A percentile compares a stretch with the other conserved stretches of the same genome.
Conservation (phyloP, 2,113 vertebrate genomes). For the Ceuthmochares aereus region DNA sequence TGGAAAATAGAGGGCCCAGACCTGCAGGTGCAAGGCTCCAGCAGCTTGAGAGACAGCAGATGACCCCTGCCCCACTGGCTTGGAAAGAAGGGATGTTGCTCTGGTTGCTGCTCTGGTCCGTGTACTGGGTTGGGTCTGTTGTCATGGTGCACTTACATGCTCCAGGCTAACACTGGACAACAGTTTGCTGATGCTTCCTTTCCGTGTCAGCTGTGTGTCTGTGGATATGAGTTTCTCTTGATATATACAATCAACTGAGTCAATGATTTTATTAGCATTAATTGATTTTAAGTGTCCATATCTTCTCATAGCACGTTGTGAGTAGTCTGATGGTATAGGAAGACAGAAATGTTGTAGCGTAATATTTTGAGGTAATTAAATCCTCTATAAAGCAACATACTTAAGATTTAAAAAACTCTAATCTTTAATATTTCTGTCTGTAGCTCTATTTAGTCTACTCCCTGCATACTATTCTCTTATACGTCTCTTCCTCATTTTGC, state of each 20-base stretch:
- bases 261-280: neutral
- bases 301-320: neutral
- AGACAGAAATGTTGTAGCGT: neutral
- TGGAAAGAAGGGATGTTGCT: neutral
- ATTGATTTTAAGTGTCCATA: neutral
- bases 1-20: neutral
- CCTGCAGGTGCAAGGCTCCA: neutral
- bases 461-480: neutral
- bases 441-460: neutral
- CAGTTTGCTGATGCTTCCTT: neutral
- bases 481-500: neutral
- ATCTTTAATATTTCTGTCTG: neutral
- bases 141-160: fast-evolving
- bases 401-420: neutral
- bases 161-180: neutral
- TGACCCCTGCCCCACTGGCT: neutral
- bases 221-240: neutral
- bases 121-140: neutral
- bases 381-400: neutral
- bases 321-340: neutral
- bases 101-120: neutral
- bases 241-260: neutral
- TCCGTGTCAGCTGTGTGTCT: neutral
- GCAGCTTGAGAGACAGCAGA: neutral
- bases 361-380: neutral